Percentiles rank a stretch among this genome's conserved stretches.
Conservation (phyloP, 2,113 vertebrate genomes). For the Podarcis muralis region DNA sequence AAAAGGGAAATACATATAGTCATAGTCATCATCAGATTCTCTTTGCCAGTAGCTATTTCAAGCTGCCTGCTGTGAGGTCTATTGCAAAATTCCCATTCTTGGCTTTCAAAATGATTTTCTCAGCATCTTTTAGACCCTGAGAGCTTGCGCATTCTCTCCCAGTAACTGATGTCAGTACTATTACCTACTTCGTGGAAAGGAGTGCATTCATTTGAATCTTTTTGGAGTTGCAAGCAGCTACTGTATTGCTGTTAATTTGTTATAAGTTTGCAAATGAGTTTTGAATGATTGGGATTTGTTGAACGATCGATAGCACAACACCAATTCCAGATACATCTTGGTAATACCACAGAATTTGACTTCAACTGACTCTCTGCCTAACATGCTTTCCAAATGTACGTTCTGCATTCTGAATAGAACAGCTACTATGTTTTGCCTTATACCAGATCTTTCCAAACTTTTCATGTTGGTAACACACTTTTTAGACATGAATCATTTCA, state of each 20-base stretch:
- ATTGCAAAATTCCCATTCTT: background rate
- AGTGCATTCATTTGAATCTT: background rate
- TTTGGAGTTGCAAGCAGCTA: background rate
- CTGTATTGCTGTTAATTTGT: background rate
- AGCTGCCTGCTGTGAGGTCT: background rate
- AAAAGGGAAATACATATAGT: slow-evolving; percentile 9
- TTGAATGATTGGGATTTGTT: background rate
- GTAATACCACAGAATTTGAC: background rate
- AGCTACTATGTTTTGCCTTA: background rate
- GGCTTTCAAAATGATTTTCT: slow-evolving; percentile 15
- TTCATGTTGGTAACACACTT: no score
- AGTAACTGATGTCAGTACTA: background rate
- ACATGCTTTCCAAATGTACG: background rate
- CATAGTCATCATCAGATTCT: background rate
- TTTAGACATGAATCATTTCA: no score
- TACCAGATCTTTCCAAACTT: background rate
- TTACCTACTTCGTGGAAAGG: background rate
- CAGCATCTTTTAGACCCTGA: background rate
- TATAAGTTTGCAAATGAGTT: slow-evolving; percentile 3
- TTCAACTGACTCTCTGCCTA: background rate
- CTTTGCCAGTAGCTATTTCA: slow-evolving; percentile 6
- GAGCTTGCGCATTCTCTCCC: background rate
- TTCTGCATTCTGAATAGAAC: background rate
- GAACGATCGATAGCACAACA: background rate
- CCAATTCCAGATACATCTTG: background rate